These are phyloP conservation scores for Paralichthys olivaceus DNA, from an alignment of 2,113 vertebrate species.

Conservation along the genomic window DNA sequence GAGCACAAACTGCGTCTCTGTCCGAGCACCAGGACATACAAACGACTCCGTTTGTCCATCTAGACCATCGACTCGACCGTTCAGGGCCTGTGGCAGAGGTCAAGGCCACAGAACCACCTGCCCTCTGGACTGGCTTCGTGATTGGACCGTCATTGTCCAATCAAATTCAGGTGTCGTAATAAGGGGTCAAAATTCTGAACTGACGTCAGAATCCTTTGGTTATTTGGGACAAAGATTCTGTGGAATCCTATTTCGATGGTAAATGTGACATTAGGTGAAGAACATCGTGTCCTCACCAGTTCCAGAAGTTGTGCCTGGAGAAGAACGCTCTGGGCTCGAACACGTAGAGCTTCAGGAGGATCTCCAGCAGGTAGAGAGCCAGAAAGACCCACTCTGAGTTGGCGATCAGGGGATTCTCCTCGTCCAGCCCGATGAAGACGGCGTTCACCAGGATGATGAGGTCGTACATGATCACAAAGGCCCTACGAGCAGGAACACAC, in stretches of 20 bases:
- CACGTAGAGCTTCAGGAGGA: constrained; percentile 92
- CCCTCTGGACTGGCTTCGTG: too few species aligned
- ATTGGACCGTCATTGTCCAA: background rate
- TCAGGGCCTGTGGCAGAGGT: too few species aligned
- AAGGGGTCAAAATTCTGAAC: too few species aligned
- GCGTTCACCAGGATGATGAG: constrained; percentile 93
- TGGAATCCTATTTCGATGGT: too few species aligned
- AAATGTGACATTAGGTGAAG: background rate
- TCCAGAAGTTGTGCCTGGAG: constrained; percentile 91
- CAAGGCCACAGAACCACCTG: background rate
- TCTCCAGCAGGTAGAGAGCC: constrained; percentile 89
- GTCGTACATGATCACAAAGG: constrained; percentile 80
- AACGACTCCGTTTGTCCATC: too few species aligned
- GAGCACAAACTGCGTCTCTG: too few species aligned
- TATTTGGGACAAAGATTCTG: too few species aligned
- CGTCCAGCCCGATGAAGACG: constrained; percentile 93
- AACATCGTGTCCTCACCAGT: constrained; percentile 85
- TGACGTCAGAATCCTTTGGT: too few species aligned
- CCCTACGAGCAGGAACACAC: constrained; percentile 28
- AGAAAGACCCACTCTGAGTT: constrained; percentile 91
- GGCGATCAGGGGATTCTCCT: constrained; percentile 86
- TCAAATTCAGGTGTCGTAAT: background rate
- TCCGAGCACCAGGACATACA: too few species aligned
- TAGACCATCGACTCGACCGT: too few species aligned
- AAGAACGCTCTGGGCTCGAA: constrained; percentile 89